These are phyloP conservation scores for Mesocricetus auratus DNA, from an alignment of 2,113 vertebrate species.

Conservation along the genomic window DNA sequence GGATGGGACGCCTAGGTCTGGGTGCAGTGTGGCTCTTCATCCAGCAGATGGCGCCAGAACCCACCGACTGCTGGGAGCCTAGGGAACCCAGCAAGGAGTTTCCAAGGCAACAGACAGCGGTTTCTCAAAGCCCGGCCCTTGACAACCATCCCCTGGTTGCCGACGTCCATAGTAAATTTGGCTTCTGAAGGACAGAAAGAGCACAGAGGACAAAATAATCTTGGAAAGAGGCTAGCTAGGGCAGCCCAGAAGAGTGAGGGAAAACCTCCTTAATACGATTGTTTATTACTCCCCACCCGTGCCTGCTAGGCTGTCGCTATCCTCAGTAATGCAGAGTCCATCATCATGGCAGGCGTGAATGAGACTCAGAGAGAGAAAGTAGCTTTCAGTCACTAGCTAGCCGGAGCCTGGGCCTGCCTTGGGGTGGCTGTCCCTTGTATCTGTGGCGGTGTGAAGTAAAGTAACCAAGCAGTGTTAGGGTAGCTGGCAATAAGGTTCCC, in stretches of 20 bases:
- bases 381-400: not conserved
- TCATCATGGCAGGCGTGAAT: not conserved
- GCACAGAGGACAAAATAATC: not conserved
- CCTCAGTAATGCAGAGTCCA: not conserved
- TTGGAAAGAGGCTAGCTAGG: not conserved
- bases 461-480: not conserved
- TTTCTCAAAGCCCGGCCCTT: constrained; percentile 58
- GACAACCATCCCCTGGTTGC: constrained; percentile 65
- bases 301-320: too few species aligned
- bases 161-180: constrained; percentile 27
- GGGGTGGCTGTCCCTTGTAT: too few species aligned
- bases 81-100: constrained; percentile 50
- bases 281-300: not conserved
- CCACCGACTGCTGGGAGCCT: not conserved
- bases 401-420: not conserved
- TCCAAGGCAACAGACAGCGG: constrained; percentile 74
- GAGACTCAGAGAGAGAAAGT: not conserved
- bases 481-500: not conserved
- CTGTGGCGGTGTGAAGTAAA: not conserved
- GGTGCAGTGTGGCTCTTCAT: not conserved
- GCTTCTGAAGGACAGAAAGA: constrained; percentile 57
- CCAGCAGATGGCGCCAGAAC: constrained; percentile 73
- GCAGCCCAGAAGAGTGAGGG: not conserved
- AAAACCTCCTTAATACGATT: not conserved
- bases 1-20: too few species aligned